Percentiles rank a stretch among this genome's conserved stretches.
phyloP scores from a whole-genome alignment of 2,113 vertebrate species.

The Bucco capensis region DNA sequence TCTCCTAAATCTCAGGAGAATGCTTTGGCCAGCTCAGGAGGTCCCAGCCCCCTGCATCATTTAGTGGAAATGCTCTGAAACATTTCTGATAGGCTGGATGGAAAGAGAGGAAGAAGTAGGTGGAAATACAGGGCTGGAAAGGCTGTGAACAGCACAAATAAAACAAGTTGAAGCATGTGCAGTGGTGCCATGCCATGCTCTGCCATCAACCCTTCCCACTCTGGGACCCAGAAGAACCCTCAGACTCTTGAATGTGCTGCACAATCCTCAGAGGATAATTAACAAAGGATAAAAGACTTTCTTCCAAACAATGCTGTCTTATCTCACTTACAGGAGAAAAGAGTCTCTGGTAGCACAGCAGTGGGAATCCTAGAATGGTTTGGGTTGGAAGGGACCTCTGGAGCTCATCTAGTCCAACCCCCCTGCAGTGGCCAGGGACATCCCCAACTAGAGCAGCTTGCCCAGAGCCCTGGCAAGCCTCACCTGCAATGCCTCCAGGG shows the following conservation, averaged over 20 bases:
- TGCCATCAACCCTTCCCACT: neutral
- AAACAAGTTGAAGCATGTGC: rapidly evolving
- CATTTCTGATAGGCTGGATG: neutral
- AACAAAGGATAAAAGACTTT: neutral
- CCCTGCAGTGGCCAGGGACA: too few species aligned
- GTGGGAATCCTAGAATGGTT: too few species aligned
- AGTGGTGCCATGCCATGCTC: neutral
- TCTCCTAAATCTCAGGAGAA: neutral
- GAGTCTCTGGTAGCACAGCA: rapidly evolving
- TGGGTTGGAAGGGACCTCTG: too few species aligned
- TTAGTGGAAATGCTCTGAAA: neutral
- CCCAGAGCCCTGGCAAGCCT: too few species aligned
- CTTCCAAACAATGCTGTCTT: neutral
- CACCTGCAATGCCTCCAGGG: too few species aligned
- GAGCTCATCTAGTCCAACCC: too few species aligned
- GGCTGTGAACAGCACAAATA: neutral
- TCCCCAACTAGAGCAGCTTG: too few species aligned
- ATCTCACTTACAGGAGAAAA: neutral
- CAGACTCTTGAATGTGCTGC: neutral
- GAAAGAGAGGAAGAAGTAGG: neutral
- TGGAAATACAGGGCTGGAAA: neutral
- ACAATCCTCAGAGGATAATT: neutral
- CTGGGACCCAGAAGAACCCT: neutral
- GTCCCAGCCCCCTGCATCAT: neutral
- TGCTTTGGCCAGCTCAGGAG: neutral